Conservation (phyloP, 1,140 invertebrate species). For the Heterodera schachtii region DNA sequence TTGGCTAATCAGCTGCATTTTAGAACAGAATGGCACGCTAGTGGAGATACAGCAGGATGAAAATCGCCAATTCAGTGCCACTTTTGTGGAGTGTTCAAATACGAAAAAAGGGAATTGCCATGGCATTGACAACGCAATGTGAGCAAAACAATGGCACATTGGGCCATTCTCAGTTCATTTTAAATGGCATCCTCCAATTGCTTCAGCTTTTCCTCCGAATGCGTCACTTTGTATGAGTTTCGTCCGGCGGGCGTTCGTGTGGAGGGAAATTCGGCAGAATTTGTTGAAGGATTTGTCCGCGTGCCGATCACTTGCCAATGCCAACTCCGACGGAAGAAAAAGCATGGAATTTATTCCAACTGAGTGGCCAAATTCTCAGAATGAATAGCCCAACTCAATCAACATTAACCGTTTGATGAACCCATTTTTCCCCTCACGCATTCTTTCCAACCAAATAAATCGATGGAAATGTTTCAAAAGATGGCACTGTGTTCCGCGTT, state of each 20-base stretch:
- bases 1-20: background rate
- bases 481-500: background rate
- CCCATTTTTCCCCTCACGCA: too few species aligned
- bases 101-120: background rate
- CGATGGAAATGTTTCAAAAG: background rate
- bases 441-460: background rate
- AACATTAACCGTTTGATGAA: too few species aligned
- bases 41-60: slow-evolving; percentile 47
- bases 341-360: background rate
- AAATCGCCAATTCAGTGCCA: slow-evolving; percentile 37
- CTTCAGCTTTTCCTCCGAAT: slow-evolving; percentile 48
- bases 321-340: slow-evolving; percentile 44
- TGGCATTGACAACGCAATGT: too few species aligned
- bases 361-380: background rate
- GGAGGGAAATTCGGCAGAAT: slow-evolving; percentile 32
- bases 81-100: slow-evolving; percentile 41
- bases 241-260: slow-evolving; percentile 44
- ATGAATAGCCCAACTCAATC: too few species aligned
- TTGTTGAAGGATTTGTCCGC: slow-evolving; percentile 44
- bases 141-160: background rate
- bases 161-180: background rate
- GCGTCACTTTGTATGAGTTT: slow-evolving; percentile 46
- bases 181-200: background rate
- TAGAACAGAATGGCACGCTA: slow-evolving; percentile 46
- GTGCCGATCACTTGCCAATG: slow-evolving; percentile 47